Percentiles rank a stretch among this genome's conserved stretches.
These are phyloP conservation scores for Hucho hucho DNA, from an alignment of 2,113 vertebrate species.

Conservation along the genomic window DNA sequence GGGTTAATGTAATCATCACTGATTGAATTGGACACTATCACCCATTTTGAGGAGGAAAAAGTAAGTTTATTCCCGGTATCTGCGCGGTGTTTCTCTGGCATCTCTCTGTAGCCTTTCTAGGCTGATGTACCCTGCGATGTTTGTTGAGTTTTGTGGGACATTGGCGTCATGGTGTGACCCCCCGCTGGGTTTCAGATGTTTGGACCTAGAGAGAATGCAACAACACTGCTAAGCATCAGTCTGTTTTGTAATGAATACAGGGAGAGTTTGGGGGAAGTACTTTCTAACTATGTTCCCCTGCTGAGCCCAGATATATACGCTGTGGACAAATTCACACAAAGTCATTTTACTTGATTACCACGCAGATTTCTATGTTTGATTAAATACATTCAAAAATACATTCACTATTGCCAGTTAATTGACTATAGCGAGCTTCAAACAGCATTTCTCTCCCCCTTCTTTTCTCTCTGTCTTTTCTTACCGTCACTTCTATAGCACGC, in stretches of 20 bases:
- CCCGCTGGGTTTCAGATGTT: not conserved
- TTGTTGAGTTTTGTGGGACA: not conserved
- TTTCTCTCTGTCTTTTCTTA: slow-evolving; percentile 30
- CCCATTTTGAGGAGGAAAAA: not conserved
- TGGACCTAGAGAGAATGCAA: not conserved
- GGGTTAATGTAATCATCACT: slow-evolving; percentile 41
- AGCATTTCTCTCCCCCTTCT: slow-evolving; percentile 15
- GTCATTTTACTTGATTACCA: slow-evolving; percentile 16
- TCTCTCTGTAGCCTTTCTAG: no score
- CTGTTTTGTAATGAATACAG: not conserved
- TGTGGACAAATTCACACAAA: not conserved
- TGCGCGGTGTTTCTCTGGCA: not conserved
- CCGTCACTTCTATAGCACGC: slow-evolving; percentile 24
- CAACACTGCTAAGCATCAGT: not conserved
- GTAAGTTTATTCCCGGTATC: not conserved
- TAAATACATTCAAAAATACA: no score
- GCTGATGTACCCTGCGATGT: not conserved
- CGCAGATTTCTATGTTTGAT: slow-evolving; percentile 16
- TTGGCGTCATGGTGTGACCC: not conserved
- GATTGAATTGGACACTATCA: slow-evolving; percentile 31
- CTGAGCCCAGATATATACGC: not conserved
- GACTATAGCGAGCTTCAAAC: slow-evolving; percentile 37
- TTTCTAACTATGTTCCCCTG: not conserved
- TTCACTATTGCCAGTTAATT: slow-evolving; percentile 28
- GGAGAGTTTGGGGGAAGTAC: not conserved